phyloP scores from a whole-genome alignment of 2,888 invertebrate species.

The Cybosia mesomella region DNA sequence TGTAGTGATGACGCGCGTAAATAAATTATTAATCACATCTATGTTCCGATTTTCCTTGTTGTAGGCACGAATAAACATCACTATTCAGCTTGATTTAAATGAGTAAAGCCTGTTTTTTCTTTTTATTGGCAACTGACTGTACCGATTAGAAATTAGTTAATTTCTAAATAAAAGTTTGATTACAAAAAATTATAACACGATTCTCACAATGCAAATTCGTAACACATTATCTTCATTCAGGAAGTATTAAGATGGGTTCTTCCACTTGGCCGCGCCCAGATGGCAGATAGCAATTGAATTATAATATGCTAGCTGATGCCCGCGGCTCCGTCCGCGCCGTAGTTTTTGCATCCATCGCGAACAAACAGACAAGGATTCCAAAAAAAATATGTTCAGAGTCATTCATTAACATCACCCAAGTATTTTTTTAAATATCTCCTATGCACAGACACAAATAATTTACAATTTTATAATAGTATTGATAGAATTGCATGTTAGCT shows the following conservation, averaged over 20 bases:
- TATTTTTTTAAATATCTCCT: too few species aligned
- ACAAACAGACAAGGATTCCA: too few species aligned
- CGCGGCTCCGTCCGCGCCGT: too few species aligned
- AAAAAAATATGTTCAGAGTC: too few species aligned
- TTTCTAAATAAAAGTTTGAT: neutral
- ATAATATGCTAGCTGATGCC: too few species aligned
- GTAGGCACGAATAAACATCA: slow-evolving; percentile 5
- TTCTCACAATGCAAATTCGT: neutral
- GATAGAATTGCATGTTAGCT: too few species aligned
- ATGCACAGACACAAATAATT: too few species aligned
- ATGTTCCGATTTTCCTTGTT: slow-evolving; percentile 55
- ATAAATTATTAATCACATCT: slow-evolving; percentile 47
- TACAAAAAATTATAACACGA: too few species aligned
- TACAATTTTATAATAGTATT: too few species aligned
- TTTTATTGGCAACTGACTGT: neutral
- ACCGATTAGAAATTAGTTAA: neutral
- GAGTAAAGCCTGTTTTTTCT: neutral
- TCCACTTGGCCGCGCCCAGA: neutral
- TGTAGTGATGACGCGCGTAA: slow-evolving; percentile 47
- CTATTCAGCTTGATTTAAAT: neutral
- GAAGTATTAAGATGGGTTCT: neutral
- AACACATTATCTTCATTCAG: too few species aligned
- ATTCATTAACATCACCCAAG: too few species aligned
- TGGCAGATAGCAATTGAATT: neutral
- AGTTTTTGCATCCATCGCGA: too few species aligned